Conservation (phyloP, 2,797 vertebrate genomes). For the Schizopygopsis pylzovi region DNA sequence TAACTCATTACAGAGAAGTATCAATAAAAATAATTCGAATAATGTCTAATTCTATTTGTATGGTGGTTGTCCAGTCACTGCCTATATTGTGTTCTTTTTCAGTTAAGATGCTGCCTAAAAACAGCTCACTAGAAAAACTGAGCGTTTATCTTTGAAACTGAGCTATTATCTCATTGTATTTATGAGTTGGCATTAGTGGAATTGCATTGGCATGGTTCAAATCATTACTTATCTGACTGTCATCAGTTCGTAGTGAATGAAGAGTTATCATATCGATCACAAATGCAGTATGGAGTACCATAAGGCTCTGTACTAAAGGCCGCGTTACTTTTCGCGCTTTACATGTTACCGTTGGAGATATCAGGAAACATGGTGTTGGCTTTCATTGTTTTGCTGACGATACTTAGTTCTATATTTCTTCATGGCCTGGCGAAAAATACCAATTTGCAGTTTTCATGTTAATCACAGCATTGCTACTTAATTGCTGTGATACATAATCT, state of each 20-base stretch:
- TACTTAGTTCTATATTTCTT: neutral
- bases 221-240: neutral
- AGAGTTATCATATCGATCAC: neutral
- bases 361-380: neutral
- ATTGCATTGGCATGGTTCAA: neutral
- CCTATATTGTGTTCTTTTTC: neutral
- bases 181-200: neutral
- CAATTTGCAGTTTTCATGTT: neutral
- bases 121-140: neutral
- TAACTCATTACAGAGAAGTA: neutral
- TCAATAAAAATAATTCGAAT: neutral
- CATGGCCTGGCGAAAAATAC: neutral
- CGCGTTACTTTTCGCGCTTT: no score
- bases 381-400: neutral
- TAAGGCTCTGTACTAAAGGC: neutral
- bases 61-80: neutral
- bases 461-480: neutral
- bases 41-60: neutral
- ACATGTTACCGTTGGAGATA: neutral
- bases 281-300: neutral
- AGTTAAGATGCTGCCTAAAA: neutral
- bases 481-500: no score
- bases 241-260: neutral
- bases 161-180: neutral
- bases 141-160: neutral